A percentile compares a stretch with the other conserved stretches of the same genome.
These are phyloP conservation scores for Sphaerophoria rueppellii DNA, from an alignment of 2,888 invertebrate species.

Conservation along the genomic window DNA sequence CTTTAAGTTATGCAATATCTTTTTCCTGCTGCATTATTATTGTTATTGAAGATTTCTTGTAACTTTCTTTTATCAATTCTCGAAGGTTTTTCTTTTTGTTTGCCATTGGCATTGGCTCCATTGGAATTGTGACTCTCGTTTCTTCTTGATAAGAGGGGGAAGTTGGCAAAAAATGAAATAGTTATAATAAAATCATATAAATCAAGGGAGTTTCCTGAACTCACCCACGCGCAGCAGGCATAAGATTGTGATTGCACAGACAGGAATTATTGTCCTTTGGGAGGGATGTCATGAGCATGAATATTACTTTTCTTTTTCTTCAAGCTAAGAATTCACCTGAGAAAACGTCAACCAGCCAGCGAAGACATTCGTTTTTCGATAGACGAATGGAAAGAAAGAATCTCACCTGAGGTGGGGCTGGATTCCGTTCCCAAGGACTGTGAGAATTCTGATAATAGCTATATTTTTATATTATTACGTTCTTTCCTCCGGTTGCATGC, in stretches of 20 bases:
- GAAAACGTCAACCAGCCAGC: too few species aligned
- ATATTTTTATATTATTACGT: too few species aligned
- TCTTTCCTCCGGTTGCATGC: too few species aligned
- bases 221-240: neutral
- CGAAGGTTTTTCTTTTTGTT: slow-evolving; percentile 18
- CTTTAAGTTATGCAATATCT: slow-evolving; percentile 38
- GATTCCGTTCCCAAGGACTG: too few species aligned
- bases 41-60: slow-evolving; percentile 30
- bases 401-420: too few species aligned
- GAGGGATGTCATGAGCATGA: slow-evolving; percentile 18
- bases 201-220: slow-evolving; percentile 48
- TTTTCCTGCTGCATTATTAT: slow-evolving; percentile 43
- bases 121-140: slow-evolving; percentile 4
- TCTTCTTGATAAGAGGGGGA: neutral
- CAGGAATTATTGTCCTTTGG: slow-evolving; percentile 40
- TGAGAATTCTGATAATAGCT: too few species aligned
- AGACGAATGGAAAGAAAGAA: too few species aligned
- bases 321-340: slow-evolving; percentile 35
- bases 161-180: slow-evolving; percentile 61
- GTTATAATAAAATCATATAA: slow-evolving; percentile 59
- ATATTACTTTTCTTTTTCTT: slow-evolving; percentile 23
- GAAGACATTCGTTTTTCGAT: too few species aligned
- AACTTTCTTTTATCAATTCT: slow-evolving; percentile 22
- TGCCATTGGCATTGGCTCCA: too few species aligned
- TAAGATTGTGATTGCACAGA: neutral